These are phyloP conservation scores for Pangasianodon gigas DNA, from an alignment of 2,113 vertebrate genomes.

Conservation along the genomic window DNA sequence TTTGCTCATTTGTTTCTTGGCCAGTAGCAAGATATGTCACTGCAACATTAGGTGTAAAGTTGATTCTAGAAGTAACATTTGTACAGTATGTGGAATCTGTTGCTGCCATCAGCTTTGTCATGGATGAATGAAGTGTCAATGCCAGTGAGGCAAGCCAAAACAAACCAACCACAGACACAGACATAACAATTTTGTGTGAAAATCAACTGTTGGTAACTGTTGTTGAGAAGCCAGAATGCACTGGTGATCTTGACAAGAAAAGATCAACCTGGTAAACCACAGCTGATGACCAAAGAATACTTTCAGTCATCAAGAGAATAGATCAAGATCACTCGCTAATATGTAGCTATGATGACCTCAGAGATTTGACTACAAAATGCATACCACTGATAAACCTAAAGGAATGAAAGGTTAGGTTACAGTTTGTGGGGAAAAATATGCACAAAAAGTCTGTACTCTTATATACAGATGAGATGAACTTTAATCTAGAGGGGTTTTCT, in stretches of 20 bases:
- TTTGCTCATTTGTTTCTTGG: background rate
- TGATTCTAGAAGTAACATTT: background rate
- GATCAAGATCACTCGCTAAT: background rate
- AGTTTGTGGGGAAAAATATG: background rate
- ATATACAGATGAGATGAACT: background rate
- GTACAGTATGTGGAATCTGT: background rate
- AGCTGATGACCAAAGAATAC: background rate
- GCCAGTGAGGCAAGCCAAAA: background rate
- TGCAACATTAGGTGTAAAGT: constrained; percentile 1
- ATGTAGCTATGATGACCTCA: background rate
- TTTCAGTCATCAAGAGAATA: background rate
- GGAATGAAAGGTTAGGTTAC: background rate
- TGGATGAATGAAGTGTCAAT: background rate
- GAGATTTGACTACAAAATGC: background rate
- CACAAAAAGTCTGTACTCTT: background rate
- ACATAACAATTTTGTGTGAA: background rate
- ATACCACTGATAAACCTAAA: background rate
- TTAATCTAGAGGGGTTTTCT: background rate
- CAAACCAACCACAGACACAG: background rate
- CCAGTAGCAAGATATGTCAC: background rate
- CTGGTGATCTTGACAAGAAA: background rate
- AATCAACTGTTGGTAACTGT: constrained; percentile 12
- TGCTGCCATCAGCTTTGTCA: constrained; percentile 8
- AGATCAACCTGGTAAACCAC: background rate
- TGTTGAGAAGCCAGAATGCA: constrained; percentile 12